Evolutionary conservation across 2,888 invertebrate species (phyloP).

Genomic region (Athalia rosae): DNA sequence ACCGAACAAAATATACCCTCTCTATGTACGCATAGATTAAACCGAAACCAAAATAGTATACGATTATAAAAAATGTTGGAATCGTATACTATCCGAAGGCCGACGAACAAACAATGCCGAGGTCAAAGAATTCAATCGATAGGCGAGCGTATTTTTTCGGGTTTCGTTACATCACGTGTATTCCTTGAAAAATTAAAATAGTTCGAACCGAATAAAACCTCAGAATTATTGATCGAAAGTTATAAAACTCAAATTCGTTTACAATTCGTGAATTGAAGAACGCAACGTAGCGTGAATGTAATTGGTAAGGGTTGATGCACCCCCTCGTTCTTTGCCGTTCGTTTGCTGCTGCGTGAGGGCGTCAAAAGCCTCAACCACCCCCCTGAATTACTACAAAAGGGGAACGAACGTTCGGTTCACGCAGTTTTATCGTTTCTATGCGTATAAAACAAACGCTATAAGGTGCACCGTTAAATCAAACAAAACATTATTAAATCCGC

Average conservation of each 20-base stretch:
- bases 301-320: conserved; percentile 50
- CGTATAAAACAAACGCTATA: neutral
- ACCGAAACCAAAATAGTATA: no score
- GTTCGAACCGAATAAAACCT: neutral
- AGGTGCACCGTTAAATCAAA: no score
- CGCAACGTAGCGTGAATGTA: conserved; percentile 23
- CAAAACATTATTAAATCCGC: no score
- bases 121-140: no score
- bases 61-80: no score
- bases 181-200: neutral
- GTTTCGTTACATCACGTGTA: no score
- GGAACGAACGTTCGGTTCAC: neutral
- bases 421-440: neutral
- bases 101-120: no score
- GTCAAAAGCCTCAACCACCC: conserved; percentile 15
- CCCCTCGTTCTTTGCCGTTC: conserved; percentile 43
- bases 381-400: neutral
- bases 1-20: no score
- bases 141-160: no score
- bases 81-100: no score
- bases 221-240: neutral
- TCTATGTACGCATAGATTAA: no score
- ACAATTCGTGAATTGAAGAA: neutral
- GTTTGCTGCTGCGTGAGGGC: conserved; percentile 24
- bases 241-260: neutral